Conservation (phyloP, 2,797 vertebrate species). For the Syngnathus acus region DNA sequence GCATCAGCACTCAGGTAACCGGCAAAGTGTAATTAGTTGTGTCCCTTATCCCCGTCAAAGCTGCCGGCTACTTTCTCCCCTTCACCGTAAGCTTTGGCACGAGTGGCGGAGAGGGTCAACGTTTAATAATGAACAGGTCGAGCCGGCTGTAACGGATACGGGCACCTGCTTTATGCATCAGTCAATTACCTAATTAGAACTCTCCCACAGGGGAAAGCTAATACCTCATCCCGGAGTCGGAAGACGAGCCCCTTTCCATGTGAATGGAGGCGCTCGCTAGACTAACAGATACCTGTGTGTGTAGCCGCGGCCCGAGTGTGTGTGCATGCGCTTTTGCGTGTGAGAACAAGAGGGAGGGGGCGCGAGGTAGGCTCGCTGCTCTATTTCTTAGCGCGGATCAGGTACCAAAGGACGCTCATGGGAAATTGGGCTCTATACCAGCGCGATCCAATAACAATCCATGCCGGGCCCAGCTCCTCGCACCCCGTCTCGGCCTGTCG, state of each 20-base stretch:
- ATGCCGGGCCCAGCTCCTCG: conserved; percentile 35
- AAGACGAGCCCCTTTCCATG: conserved; percentile 63
- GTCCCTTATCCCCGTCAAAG: conserved; percentile 52
- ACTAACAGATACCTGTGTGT: conserved; percentile 62
- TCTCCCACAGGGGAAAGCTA: conserved; percentile 73
- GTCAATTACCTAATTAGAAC: conserved; percentile 81
- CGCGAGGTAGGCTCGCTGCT: conserved; percentile 7
- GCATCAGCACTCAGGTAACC: conserved; percentile 51
- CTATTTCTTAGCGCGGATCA: conserved; percentile 57
- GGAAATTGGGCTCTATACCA: conserved; percentile 56
- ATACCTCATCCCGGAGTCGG: conserved; percentile 59
- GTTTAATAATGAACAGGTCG: conserved; percentile 78
- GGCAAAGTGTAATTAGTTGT: conserved; percentile 66
- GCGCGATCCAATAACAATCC: conserved; percentile 42
- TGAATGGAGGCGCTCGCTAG: conserved; percentile 55
- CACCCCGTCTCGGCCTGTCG: conserved; percentile 25
- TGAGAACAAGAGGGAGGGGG: conserved; percentile 12
- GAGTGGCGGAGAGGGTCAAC: conserved; percentile 68
- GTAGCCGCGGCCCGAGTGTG: conserved; percentile 11
- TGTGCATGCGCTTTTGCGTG: conserved; percentile 10
- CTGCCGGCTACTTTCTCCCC: conserved; percentile 58
- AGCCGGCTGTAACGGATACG: conserved; percentile 74
- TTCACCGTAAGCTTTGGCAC: conserved; percentile 58
- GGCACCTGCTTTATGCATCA: conserved; percentile 77
- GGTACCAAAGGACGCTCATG: conserved; percentile 62